A percentile compares a stretch with the other conserved stretches of the same genome.
Conservation (phyloP, 2,113 vertebrate genomes). For the Chaetorhynchus papuensis region DNA sequence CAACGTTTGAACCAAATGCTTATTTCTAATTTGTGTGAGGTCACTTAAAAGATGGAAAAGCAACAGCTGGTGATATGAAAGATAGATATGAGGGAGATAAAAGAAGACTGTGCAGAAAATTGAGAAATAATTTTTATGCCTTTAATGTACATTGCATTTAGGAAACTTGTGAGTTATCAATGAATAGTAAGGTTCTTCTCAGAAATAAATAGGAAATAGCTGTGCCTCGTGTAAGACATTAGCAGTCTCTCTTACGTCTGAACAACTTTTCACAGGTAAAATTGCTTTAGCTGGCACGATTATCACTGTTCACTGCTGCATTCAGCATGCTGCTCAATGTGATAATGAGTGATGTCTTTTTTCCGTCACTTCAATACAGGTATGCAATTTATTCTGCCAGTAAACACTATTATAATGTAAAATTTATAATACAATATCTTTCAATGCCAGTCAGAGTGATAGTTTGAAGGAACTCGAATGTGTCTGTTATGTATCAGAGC, state of each 20-base stretch:
- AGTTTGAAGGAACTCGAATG: conserved; percentile 42
- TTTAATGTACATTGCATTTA: not conserved
- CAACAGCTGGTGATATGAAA: not conserved
- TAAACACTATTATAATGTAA: conserved; percentile 70
- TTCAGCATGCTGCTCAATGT: conserved; percentile 35
- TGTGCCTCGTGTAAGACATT: not conserved
- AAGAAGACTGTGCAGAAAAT: not conserved
- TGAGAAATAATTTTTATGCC: not conserved
- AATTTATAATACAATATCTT: conserved; percentile 69
- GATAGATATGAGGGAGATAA: not conserved
- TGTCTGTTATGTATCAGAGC: conserved; percentile 61
- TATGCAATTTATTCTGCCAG: conserved; percentile 62
- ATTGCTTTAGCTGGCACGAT: conserved; percentile 40
- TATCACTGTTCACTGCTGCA: conserved; percentile 37
- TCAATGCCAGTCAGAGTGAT: conserved; percentile 61
- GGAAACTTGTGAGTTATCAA: not conserved
- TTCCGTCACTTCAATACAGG: conserved; percentile 52
- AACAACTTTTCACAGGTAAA: conserved; percentile 47
- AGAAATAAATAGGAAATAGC: conserved; percentile 21
- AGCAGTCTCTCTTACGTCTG: conserved; percentile 11
- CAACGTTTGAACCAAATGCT: not conserved
- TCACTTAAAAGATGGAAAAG: not conserved
- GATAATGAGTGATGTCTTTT: conserved; percentile 57
- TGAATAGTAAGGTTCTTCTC: not conserved
- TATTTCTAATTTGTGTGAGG: not conserved